Percentiles rank a stretch among this genome's conserved stretches.
phyloP scores from a whole-genome alignment of 2,888 invertebrate genomes.

The Meiosimyza decipiens region DNA sequence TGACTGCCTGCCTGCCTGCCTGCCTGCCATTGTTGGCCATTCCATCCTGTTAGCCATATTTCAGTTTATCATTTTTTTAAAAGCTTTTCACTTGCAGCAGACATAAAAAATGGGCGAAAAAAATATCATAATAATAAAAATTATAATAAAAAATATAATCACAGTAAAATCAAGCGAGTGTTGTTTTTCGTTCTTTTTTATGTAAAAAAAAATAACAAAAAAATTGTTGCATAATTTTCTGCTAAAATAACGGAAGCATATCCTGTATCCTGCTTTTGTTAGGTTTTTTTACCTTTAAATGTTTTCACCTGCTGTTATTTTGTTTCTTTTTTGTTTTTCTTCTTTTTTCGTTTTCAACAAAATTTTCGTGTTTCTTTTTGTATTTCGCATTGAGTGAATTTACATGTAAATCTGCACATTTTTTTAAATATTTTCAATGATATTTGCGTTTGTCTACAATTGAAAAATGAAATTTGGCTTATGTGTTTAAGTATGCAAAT shows the following conservation, averaged over 20 bases:
- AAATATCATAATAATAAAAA: constrained; percentile 1
- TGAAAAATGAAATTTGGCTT: neutral
- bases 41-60: neutral
- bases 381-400: neutral
- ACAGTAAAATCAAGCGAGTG: neutral
- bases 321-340: neutral
- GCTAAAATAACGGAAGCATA: constrained; percentile 21
- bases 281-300: neutral
- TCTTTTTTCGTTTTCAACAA: neutral
- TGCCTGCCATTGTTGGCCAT: neutral
- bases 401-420: neutral
- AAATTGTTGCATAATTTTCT: constrained; percentile 13
- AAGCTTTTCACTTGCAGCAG: neutral
- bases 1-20: neutral
- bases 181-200: neutral
- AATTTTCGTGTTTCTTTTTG: neutral
- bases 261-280: constrained; percentile 13
- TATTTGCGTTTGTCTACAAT: neutral
- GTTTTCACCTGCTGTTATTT: constrained; percentile 3
- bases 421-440: neutral
- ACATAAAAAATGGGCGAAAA: neutral
- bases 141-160: constrained; percentile 5
- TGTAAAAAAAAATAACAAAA: neutral
- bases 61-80: constrained; percentile 5
- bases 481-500: too few species aligned